Percentiles rank a stretch among this genome's conserved stretches.
These are phyloP conservation scores for Phyllostomus discolor DNA, from an alignment of 2,113 vertebrate genomes.

Conservation along the genomic window DNA sequence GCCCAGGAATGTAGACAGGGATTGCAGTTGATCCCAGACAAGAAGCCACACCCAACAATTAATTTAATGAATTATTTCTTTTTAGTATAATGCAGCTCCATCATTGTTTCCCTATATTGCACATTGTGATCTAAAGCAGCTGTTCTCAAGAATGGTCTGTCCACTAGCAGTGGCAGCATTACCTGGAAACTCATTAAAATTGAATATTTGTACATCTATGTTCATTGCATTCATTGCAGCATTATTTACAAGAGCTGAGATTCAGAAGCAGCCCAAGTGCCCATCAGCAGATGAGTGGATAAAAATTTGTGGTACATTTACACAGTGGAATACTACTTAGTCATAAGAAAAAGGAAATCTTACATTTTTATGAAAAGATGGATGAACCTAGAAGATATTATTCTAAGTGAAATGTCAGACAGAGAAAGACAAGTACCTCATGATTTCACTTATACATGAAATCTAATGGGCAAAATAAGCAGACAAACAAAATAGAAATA, in stretches of 20 bases:
- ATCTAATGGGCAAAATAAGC: not conserved
- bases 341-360: not conserved
- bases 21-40: not conserved
- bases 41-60: not conserved
- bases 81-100: not conserved
- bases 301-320: not conserved
- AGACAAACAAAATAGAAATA: not conserved
- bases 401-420: not conserved
- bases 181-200: not conserved
- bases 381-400: not conserved
- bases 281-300: not conserved
- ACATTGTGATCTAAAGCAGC: not conserved
- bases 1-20: not conserved
- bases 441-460: not conserved
- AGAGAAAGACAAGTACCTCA: not conserved
- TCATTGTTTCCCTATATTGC: not conserved
- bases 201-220: not conserved
- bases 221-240: too few relatives aligned
- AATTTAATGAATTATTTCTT: not conserved
- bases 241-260: not conserved
- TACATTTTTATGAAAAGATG: not conserved
- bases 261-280: not conserved
- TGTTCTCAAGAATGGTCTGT: not conserved
- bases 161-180: not conserved
- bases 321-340: not conserved